Percentiles rank a stretch among this genome's conserved stretches.
These are phyloP conservation scores for Nyctalus aviator DNA, from an alignment of 2,797 vertebrate species.

Conservation along the genomic window DNA sequence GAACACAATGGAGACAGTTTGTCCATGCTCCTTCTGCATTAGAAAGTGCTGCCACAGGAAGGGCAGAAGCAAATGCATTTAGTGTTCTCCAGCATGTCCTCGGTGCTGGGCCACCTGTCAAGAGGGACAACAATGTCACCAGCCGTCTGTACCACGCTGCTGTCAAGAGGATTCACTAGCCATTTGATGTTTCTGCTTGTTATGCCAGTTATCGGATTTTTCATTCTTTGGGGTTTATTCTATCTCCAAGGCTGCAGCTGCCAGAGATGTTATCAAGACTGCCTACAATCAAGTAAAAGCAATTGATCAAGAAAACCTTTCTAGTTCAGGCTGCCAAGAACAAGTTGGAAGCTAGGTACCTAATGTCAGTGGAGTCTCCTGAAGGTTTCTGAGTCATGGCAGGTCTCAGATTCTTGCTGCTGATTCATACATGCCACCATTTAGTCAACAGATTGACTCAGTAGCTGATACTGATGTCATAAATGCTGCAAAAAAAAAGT, in stretches of 20 bases:
- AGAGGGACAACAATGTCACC: conserved; percentile 91
- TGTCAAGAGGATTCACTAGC: conserved; percentile 90
- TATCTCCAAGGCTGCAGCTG: conserved; percentile 90
- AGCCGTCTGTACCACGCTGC: conserved; percentile 91
- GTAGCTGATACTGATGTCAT: conserved; percentile 90
- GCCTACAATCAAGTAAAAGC: conserved; percentile 93
- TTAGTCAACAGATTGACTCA: conserved; percentile 90
- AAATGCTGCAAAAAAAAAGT: conserved; percentile 93
- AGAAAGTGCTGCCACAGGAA: conserved; percentile 89
- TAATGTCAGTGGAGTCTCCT: conserved; percentile 93
- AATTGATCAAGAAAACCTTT: conserved; percentile 92
- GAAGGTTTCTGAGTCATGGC: conserved; percentile 92
- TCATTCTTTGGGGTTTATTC: conserved; percentile 96
- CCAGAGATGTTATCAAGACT: conserved; percentile 93
- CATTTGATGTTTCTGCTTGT: conserved; percentile 94
- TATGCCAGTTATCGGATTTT: conserved; percentile 95
- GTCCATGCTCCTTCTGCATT: conserved; percentile 93
- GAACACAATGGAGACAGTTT: conserved; percentile 87
- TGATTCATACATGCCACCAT: conserved; percentile 88
- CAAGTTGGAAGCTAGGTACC: conserved; percentile 92
- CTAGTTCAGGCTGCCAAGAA: conserved; percentile 94
- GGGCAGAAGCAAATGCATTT: conserved; percentile 90
- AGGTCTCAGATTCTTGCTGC: conserved; percentile 91
- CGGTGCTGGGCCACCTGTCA: conserved; percentile 93
- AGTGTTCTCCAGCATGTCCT: conserved; percentile 95